Conservation (phyloP, 2,797 vertebrate species). For the Cygnus olor region DNA sequence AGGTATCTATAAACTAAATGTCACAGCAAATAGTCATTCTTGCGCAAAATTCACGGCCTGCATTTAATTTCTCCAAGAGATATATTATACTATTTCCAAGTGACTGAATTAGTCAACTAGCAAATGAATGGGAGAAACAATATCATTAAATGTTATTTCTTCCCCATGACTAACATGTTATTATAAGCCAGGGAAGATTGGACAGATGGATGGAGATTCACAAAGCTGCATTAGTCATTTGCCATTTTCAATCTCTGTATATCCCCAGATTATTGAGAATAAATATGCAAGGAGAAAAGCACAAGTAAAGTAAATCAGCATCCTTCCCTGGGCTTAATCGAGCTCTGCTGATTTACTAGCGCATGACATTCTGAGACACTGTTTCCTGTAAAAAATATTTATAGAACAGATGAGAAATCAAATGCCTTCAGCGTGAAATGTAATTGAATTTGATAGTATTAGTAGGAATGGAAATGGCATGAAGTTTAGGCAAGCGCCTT, state of each 20-base stretch:
- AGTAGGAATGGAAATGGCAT: background rate
- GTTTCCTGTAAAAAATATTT: background rate
- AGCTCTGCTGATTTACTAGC: background rate
- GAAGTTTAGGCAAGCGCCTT: background rate
- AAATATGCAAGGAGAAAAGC: background rate
- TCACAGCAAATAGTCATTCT: background rate
- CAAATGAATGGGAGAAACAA: slow-evolving; percentile 1
- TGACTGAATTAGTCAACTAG: background rate
- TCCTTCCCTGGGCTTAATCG: background rate
- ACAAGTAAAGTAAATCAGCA: background rate
- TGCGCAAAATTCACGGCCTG: background rate
- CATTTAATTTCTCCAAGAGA: background rate
- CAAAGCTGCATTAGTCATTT: background rate
- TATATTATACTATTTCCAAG: background rate
- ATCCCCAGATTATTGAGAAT: background rate
- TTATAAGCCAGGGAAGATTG: background rate
- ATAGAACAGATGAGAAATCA: slow-evolving; percentile 1
- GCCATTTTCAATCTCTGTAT: background rate
- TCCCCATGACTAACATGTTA: background rate
- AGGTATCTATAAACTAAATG: background rate
- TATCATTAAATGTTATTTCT: background rate
- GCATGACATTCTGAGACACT: background rate
- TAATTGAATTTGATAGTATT: background rate
- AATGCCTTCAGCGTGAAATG: background rate
- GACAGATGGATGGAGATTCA: background rate